Evolutionary conservation across 2,888 invertebrate species (phyloP).

Genomic region (Latrodectus elegans): DNA sequence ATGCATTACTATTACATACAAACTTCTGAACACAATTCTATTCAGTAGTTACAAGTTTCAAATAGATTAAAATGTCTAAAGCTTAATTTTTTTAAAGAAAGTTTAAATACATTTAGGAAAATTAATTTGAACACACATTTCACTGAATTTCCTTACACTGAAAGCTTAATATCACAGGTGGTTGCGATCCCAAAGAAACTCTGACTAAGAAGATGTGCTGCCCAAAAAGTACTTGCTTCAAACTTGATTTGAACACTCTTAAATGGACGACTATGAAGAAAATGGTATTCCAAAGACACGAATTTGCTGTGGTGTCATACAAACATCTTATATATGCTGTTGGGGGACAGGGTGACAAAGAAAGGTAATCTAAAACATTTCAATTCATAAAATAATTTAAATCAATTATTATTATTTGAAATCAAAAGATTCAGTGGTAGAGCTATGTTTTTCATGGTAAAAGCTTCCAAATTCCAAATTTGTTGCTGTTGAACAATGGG

Average conservation of each 20-base stretch:
- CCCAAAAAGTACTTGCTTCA: conserved; percentile 11
- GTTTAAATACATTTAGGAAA: too few species aligned
- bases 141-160: too few species aligned
- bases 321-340: conserved; percentile 5
- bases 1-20: too few species aligned
- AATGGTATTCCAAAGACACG: conserved; percentile 12
- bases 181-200: conserved; percentile 26
- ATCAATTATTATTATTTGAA: too few species aligned
- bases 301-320: neutral
- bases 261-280: neutral
- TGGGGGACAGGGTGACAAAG: conserved; percentile 26
- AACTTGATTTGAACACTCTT: neutral
- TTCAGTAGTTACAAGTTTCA: too few species aligned
- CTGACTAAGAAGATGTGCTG: neutral
- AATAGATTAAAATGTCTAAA: too few species aligned
- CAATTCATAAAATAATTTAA: too few species aligned
- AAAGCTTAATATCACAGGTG: conserved; percentile 6
- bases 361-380: neutral
- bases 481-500: too few species aligned
- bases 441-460: neutral
- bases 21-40: too few species aligned
- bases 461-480: neutral
- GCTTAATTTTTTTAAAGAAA: too few species aligned
- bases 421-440: neutral
- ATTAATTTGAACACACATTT: too few species aligned